These are phyloP conservation scores for Aphidius colemani DNA, from an alignment of 2,888 invertebrate genomes.

Conservation along the genomic window DNA sequence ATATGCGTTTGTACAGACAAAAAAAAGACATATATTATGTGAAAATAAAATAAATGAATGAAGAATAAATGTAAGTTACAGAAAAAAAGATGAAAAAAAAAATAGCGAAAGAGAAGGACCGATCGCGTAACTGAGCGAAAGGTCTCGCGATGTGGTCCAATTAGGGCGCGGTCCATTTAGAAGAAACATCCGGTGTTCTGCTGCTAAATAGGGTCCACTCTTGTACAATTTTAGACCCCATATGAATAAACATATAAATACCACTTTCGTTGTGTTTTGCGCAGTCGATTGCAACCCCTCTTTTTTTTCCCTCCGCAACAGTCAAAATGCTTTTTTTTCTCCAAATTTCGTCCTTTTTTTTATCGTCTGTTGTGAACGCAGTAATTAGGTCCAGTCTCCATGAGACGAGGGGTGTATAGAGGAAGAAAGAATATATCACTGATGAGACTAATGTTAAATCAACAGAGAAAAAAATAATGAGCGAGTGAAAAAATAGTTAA, in stretches of 20 bases:
- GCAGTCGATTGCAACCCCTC: not conserved
- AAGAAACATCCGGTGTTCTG: conserved; percentile 39
- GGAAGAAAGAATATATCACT: not conserved
- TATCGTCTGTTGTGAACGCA: conserved; percentile 9
- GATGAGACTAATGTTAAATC: conserved; percentile 35
- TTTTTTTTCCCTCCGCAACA: conserved; percentile 4
- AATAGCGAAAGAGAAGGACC: conserved; percentile 11
- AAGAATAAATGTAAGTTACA: too few species aligned
- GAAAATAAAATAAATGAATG: too few species aligned
- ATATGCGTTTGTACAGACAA: not conserved
- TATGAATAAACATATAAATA: conserved; percentile 21
- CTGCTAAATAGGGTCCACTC: conserved; percentile 35
- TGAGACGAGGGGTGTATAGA: conserved; percentile 14
- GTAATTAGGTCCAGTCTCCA: conserved; percentile 33
- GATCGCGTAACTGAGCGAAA: conserved; percentile 30
- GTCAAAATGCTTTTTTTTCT: conserved; percentile 5
- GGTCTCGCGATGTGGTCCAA: conserved; percentile 37
- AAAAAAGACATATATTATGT: conserved; percentile 2
- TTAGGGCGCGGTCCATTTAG: conserved; percentile 40
- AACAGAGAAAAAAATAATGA: conserved; percentile 45
- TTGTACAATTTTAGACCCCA: conserved; percentile 1
- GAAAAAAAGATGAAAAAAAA: not conserved
- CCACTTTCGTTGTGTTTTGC: not conserved
- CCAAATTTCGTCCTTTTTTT: not conserved
- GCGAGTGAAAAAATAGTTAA: conserved; percentile 14